A percentile compares a stretch with the other conserved stretches of the same genome.
phyloP scores from a whole-genome alignment of 2,888 invertebrate species.

The Rotaria socialis region DNA sequence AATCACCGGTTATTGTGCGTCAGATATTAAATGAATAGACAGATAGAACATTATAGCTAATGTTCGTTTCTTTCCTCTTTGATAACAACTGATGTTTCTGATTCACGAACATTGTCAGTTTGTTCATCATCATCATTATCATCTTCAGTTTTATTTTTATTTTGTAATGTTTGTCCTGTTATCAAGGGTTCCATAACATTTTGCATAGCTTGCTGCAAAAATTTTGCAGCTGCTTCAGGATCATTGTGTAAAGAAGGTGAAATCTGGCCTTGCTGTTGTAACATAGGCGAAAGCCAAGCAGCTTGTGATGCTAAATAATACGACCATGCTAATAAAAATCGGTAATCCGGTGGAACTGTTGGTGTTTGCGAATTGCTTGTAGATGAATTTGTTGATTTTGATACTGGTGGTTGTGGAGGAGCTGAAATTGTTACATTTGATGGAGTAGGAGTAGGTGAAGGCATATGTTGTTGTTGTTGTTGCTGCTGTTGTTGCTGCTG shows the following conservation, averaged over 20 bases:
- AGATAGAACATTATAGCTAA: neutral
- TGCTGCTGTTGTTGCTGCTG: too few species aligned
- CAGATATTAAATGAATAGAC: slow-evolving; percentile 24
- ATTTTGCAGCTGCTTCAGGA: neutral
- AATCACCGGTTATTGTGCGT: slow-evolving; percentile 9
- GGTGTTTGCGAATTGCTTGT: neutral
- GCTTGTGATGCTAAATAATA: slow-evolving; percentile 36
- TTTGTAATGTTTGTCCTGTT: neutral
- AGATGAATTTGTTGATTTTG: neutral
- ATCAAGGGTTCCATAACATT: neutral
- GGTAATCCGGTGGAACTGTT: neutral
- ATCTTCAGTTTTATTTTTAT: neutral
- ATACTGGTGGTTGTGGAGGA: neutral
- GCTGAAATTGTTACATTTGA: neutral
- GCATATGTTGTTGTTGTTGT: too few species aligned
- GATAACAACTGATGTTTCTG: neutral
- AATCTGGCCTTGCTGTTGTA: neutral
- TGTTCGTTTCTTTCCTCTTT: neutral
- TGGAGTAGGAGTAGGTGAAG: neutral
- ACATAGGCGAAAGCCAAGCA: slow-evolving; percentile 6
- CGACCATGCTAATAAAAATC: slow-evolving; percentile 31
- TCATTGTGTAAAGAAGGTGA: neutral
- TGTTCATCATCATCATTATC: neutral
- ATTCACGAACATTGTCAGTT: neutral
- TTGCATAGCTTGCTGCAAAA: slow-evolving; percentile 11